phyloP scores from a whole-genome alignment of 2,113 vertebrate genomes.

The Oophaga pumilio region DNA sequence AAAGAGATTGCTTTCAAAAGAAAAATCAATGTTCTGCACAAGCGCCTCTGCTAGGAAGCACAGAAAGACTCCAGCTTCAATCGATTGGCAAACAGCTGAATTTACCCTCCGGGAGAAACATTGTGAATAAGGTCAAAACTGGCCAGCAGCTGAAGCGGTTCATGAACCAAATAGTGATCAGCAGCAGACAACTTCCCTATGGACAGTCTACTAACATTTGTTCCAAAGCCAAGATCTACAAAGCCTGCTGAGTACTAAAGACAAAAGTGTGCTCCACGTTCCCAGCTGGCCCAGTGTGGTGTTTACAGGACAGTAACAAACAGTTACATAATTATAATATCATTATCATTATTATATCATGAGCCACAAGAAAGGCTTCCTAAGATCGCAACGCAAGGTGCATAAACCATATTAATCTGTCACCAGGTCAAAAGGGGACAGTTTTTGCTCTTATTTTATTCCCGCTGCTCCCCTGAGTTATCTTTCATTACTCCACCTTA shows the following conservation, averaged over 20 bases:
- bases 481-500: too few relatives aligned
- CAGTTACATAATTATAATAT: background rate
- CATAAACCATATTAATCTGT: too few relatives aligned
- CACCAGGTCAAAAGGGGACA: too few relatives aligned
- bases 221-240: conserved; percentile 21
- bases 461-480: too few relatives aligned
- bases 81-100: background rate
- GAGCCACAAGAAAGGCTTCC: too few relatives aligned
- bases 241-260: conserved; percentile 15
- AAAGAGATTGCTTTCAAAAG: background rate
- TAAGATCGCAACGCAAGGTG: too few relatives aligned
- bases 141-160: background rate
- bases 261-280: background rate
- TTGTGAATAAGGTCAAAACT: conserved; percentile 19
- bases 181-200: background rate
- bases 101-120: conserved; percentile 34
- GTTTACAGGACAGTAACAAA: background rate
- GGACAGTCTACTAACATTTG: background rate
- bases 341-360: too few relatives aligned
- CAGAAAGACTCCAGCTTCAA: conserved; percentile 17
- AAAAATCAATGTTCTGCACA: conserved; percentile 8
- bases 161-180: background rate
- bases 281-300: background rate
- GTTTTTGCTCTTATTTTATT: too few relatives aligned
- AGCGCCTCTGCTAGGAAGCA: background rate